Base-by-base conservation (phyloP, 1,140 invertebrate genomes). In the Portunus trituberculatus region DNA sequence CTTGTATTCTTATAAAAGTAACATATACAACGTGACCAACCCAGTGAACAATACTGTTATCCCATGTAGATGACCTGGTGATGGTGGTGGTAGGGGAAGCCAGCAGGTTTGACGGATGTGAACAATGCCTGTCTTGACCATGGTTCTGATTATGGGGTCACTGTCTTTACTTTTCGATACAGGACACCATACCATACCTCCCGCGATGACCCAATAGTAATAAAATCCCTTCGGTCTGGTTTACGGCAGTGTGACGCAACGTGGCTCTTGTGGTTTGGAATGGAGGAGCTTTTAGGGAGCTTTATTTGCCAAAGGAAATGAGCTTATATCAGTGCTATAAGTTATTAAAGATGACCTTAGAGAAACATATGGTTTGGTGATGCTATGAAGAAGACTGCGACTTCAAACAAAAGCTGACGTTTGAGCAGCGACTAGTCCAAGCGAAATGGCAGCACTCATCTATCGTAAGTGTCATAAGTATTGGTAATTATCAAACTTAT, bases 201-300 rank as follows among this genome's bases (percentile, higher is more conserved):
- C 52, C 32, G 28, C 89, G 89, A 91, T 91, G 89, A 91, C 45
- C 89, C 45, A 91, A 91, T 52, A 91, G 89, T 91, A 91, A 91
- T 91, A 91, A 91, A 91, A 52, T 52, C 89, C 89, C 52, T 48
- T 29, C 52, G 45, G 89, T 48, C 45, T 91, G 46, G 28, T 91
- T 91, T 91, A 48, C 25, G 89, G 89, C 46, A 91, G 67, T n/a
- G 67, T 76, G 67, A 76, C 67, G n/a, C 20, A 76, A 76, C 67
- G 6, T 7, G 67, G 25, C 67, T 76, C 20, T 76, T 88, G 31
- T 1, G 1, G 20, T 3, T 20, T 32, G 29, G 29, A 88, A 6
- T 29, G 45, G 86, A 39, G 86, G 86, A 48, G 8, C 45, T 46
- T 86, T 20, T 8, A 4, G 84, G 59, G 45, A 45, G n/a, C 46